A percentile compares a stretch with the other conserved stretches of the same genome.
phyloP scores from a whole-genome alignment of 2,113 vertebrate species.

The Candoia aspera region DNA sequence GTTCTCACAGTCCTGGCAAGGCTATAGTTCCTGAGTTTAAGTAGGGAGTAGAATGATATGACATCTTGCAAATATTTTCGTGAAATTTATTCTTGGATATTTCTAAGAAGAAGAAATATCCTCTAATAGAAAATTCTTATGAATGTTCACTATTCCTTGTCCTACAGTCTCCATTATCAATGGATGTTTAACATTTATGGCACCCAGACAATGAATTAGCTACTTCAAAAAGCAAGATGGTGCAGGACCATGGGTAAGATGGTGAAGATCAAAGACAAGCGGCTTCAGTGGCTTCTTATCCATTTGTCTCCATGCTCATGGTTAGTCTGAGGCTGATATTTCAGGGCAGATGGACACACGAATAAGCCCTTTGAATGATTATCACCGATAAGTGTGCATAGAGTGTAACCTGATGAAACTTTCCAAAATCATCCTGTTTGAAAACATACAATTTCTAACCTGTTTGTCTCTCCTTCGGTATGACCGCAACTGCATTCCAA shows the following conservation, averaged over 20 bases:
- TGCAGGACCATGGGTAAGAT: no score
- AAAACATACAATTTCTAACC: not conserved
- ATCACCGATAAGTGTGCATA: not conserved
- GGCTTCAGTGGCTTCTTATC: no score
- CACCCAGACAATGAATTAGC: not conserved
- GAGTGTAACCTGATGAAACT: not conserved
- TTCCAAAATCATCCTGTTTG: not conserved
- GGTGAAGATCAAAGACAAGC: not conserved
- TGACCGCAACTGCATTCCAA: not conserved
- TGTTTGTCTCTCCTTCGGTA: constrained; percentile 39
- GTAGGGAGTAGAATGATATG: no score
- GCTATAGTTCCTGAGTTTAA: no score
- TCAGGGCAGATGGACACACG: no score
- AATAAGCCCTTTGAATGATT: no score
- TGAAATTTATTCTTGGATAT: not conserved
- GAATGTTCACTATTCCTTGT: not conserved
- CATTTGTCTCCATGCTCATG: no score
- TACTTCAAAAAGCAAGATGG: not conserved
- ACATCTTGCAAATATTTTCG: not conserved
- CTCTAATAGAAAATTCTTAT: not conserved
- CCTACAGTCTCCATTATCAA: not conserved
- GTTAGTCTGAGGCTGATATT: not conserved
- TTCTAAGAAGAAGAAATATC: not conserved
- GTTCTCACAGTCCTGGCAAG: no score
- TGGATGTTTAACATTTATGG: no score